Conservation (phyloP, 2,113 vertebrate genomes). For the Gopherus flavomarginatus region DNA sequence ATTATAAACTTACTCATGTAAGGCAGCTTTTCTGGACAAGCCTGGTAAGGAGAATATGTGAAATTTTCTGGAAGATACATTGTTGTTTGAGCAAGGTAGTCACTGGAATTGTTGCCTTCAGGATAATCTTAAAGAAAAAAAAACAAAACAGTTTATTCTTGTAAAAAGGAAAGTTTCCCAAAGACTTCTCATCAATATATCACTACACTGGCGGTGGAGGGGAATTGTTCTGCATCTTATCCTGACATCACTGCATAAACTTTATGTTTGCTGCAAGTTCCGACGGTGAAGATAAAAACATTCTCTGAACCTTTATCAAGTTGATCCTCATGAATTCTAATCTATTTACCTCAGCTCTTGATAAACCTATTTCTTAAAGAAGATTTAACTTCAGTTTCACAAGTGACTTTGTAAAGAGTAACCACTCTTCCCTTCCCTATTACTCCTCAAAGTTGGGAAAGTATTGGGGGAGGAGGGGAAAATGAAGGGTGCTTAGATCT, state of each 20-base stretch:
- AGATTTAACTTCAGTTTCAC: background rate
- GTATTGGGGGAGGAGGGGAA: background rate
- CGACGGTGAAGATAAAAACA: background rate
- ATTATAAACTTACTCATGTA: conserved; percentile 92
- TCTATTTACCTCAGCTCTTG: background rate
- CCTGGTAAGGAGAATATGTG: conserved; percentile 90
- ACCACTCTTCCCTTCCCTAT: background rate
- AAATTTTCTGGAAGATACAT: conserved; percentile 97
- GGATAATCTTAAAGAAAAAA: conserved; percentile 88
- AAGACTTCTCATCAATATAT: background rate
- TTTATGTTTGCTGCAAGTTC: background rate
- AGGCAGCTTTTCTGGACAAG: conserved; percentile 96
- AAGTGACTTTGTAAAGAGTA: background rate
- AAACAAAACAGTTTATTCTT: conserved; percentile 12
- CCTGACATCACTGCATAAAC: background rate
- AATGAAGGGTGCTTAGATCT: background rate
- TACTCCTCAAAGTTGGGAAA: background rate
- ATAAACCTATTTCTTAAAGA: background rate
- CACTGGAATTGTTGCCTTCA: conserved; percentile 94
- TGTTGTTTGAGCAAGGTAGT: conserved; percentile 90
- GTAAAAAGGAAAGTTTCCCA: background rate
- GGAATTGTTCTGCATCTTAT: background rate
- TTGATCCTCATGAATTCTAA: background rate
- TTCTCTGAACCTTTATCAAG: background rate
- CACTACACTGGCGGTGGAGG: background rate